Evolutionary conservation across 2,888 invertebrate species (phyloP).

Genomic region (Cheilosia soror): DNA sequence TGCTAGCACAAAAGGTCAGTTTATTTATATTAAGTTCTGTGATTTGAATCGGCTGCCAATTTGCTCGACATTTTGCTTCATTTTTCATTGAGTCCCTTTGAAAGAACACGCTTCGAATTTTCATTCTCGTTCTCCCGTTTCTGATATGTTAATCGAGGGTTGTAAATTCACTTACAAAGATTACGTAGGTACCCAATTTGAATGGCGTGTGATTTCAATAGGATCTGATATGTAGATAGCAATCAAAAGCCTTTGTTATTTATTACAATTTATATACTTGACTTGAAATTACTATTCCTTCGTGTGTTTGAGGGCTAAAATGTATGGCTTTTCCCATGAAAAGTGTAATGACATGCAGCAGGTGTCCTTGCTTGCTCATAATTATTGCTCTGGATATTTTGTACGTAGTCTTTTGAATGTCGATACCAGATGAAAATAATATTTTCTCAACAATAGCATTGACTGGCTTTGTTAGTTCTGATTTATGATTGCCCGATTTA

Average conservation of each 20-base stretch:
- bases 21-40: constrained; percentile 20
- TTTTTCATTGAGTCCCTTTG: constrained; percentile 19
- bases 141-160: constrained; percentile 15
- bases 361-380: not conserved
- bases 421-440: constrained; percentile 27
- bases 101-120: not conserved
- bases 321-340: constrained; percentile 1
- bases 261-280: constrained; percentile 10
- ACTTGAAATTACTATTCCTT: too few species aligned
- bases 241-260: constrained; percentile 15
- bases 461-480: constrained; percentile 30
- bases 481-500: constrained; percentile 37
- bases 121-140: not conserved
- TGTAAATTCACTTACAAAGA: constrained; percentile 28
- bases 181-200: constrained; percentile 19
- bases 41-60: constrained; percentile 32
- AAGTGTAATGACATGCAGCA: constrained; percentile 33
- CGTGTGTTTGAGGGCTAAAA: not conserved
- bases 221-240: constrained; percentile 1
- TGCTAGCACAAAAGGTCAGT: constrained; percentile 16
- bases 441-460: constrained; percentile 5
- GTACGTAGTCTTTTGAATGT: constrained; percentile 15
- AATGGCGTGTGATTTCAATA: constrained; percentile 17
- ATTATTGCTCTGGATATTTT: constrained; percentile 4
- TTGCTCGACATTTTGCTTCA: constrained; percentile 20